These are phyloP conservation scores for Columba guinea DNA, from an alignment of 2,797 vertebrate species.

Conservation along the genomic window DNA sequence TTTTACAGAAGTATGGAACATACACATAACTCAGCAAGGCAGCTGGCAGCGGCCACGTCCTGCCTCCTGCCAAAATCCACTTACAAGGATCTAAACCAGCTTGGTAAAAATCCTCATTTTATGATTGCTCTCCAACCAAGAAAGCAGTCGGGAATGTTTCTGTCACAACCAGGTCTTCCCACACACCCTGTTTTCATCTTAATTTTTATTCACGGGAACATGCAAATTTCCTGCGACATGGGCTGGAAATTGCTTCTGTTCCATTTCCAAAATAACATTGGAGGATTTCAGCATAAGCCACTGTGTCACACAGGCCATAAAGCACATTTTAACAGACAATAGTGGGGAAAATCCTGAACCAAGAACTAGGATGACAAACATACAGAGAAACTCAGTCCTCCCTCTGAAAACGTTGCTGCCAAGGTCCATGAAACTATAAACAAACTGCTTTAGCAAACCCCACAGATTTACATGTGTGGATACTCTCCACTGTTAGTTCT, in stretches of 20 bases:
- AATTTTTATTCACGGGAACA: conserved; percentile 44
- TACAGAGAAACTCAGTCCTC: neutral
- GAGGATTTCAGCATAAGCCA: conserved; percentile 3
- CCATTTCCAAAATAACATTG: neutral
- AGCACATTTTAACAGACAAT: neutral
- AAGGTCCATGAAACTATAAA: neutral
- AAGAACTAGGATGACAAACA: neutral
- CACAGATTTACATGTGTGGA: neutral
- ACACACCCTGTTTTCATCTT: conserved; percentile 22
- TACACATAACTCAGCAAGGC: neutral
- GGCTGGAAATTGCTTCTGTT: conserved; percentile 2
- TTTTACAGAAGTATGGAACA: neutral
- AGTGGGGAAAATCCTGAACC: neutral
- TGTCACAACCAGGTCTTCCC: conserved; percentile 45
- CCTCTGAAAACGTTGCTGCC: neutral
- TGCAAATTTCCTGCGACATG: neutral
- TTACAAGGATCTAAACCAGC: neutral
- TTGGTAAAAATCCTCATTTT: neutral
- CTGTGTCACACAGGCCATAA: neutral
- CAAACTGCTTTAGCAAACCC: neutral
- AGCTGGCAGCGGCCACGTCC: neutral
- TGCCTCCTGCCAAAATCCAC: conserved; percentile 1
- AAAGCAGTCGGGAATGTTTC: conserved; percentile 4
- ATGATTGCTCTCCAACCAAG: conserved; percentile 5
- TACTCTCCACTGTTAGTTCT: neutral